Conservation (phyloP, 2,113 vertebrate genomes). For the Lepidiolamprologus cunningtoni region DNA sequence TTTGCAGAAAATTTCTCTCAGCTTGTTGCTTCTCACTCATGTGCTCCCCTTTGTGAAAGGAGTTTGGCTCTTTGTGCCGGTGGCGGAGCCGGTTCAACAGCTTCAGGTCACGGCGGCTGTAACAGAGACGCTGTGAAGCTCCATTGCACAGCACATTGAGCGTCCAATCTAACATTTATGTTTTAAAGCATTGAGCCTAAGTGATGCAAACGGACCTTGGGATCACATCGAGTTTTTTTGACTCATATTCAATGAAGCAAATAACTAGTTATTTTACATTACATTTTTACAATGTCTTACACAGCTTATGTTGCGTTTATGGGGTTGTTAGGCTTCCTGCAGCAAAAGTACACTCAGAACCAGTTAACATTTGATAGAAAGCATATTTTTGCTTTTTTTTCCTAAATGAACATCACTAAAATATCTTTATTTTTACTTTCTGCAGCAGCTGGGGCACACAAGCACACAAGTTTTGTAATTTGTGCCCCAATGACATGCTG, state of each 20-base stretch:
- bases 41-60: slow-evolving; percentile 14
- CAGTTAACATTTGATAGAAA: not conserved
- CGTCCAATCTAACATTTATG: slow-evolving; percentile 62
- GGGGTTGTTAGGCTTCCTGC: not conserved
- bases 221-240: not conserved
- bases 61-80: slow-evolving; percentile 17
- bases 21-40: not conserved
- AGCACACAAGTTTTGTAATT: not conserved
- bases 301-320: not conserved
- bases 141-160: slow-evolving; percentile 65
- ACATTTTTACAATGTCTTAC: not conserved
- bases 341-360: not conserved
- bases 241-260: not conserved
- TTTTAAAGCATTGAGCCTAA: slow-evolving; percentile 66
- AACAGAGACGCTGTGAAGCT: slow-evolving; percentile 39
- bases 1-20: slow-evolving; percentile 13
- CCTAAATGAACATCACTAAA: not conserved
- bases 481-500: not conserved
- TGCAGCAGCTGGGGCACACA: not conserved
- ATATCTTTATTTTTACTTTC: not conserved
- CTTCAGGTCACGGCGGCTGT: slow-evolving; percentile 22
- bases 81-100: slow-evolving; percentile 31
- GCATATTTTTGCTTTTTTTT: not conserved
- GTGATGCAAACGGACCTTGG: slow-evolving; percentile 52
- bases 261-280: not conserved